Evolutionary conservation across 1,140 invertebrate species (phyloP).

Genomic region (Bactericera cockerelli): DNA sequence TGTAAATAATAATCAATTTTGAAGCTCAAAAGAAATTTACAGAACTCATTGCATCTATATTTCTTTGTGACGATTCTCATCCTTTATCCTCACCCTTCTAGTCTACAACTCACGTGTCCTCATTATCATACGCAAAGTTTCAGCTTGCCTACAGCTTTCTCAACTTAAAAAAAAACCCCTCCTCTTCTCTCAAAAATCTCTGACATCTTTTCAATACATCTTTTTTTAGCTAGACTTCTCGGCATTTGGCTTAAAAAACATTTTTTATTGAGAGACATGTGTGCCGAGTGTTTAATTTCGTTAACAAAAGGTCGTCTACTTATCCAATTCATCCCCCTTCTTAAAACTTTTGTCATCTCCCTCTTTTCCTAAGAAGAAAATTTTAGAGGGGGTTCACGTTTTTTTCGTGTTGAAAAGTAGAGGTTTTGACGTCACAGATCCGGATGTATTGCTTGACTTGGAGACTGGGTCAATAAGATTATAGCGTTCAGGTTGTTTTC

Average conservation of each 20-base stretch:
- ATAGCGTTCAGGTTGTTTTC: too few relatives aligned
- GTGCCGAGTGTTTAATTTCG: neutral
- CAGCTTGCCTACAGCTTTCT: neutral
- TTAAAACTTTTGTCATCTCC: neutral
- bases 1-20: too few relatives aligned
- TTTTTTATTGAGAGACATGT: neutral
- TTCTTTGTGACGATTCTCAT: too few relatives aligned
- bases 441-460: neutral
- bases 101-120: neutral
- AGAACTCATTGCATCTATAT: too few relatives aligned
- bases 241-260: neutral
- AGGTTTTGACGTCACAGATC: neutral
- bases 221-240: neutral
- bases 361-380: neutral
- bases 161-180: neutral
- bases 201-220: neutral
- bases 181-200: neutral
- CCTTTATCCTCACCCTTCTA: neutral
- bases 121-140: conserved; percentile 5
- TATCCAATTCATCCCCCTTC: conserved; percentile 1
- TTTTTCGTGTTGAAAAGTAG: neutral
- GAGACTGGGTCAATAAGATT: neutral
- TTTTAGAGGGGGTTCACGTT: neutral
- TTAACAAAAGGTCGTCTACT: conserved; percentile 3
- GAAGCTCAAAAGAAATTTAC: too few relatives aligned